phyloP scores from a whole-genome alignment of 2,888 invertebrate species.

The Lamellibrachia columna region DNA sequence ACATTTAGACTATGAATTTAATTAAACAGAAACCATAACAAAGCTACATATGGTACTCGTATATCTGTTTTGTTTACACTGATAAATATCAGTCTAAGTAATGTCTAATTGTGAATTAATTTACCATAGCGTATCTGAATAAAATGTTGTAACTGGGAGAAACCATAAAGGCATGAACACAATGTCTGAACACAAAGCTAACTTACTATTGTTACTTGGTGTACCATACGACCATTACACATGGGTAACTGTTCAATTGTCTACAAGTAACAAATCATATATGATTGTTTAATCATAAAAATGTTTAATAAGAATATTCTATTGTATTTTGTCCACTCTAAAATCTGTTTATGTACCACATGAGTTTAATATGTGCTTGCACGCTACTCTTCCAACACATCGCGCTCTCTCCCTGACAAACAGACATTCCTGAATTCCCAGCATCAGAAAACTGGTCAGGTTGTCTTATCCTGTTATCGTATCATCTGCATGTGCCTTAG shows the following conservation, averaged over 20 bases:
- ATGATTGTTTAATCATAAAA: neutral
- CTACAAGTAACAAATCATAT: neutral
- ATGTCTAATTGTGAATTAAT: too few species aligned
- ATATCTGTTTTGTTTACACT: neutral
- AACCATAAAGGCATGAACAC: neutral
- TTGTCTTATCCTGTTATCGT: neutral
- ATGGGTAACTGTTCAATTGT: too few species aligned
- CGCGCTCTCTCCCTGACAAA: neutral
- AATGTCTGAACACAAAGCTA: neutral
- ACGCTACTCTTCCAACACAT: neutral
- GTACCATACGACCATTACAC: too few species aligned
- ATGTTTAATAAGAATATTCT: slow-evolving; percentile 1
- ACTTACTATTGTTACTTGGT: too few species aligned
- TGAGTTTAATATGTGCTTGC: neutral
- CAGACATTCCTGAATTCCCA: neutral
- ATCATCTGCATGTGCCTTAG: neutral
- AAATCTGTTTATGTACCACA: neutral
- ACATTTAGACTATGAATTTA: too few species aligned
- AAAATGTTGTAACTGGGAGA: neutral
- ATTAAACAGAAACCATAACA: too few species aligned
- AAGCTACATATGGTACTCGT: too few species aligned
- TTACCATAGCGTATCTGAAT: neutral
- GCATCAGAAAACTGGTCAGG: neutral
- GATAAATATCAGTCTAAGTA: neutral
- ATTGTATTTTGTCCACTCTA: neutral